Percentiles rank a stretch among this genome's conserved stretches.
Evolutionary conservation across 2,888 invertebrate genomes (phyloP).

Genomic region (Papilio gigon): DNA sequence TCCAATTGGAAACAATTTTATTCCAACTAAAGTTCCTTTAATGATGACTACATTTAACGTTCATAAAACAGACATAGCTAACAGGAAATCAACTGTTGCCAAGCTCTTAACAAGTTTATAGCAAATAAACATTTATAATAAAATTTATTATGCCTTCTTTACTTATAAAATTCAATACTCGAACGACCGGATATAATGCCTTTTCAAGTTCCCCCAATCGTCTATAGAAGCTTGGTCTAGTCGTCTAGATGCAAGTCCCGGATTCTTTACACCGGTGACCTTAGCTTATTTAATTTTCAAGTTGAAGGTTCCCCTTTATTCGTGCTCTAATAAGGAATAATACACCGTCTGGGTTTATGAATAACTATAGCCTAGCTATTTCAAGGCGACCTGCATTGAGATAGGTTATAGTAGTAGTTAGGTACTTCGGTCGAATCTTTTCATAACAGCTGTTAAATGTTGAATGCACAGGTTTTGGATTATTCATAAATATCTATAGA

Average conservation of each 20-base stretch:
- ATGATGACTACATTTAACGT: too few relatives aligned
- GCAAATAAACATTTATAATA: constrained; percentile 13
- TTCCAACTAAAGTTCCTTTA: not conserved
- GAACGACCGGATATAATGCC: constrained; percentile 50
- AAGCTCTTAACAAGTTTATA: not conserved
- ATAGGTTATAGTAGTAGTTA: constrained; percentile 77
- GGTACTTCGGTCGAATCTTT: constrained; percentile 62
- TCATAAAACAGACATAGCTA: not conserved
- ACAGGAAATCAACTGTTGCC: constrained; percentile 1
- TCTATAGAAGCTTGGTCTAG: constrained; percentile 60
- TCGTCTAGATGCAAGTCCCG: constrained; percentile 71
- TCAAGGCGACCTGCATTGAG: constrained; percentile 73
- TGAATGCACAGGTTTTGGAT: constrained; percentile 49
- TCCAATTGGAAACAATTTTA: not conserved
- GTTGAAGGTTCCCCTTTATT: constrained; percentile 77
- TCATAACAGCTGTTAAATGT: constrained; percentile 66
- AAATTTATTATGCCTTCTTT: constrained; percentile 11
- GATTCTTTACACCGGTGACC: constrained; percentile 66
- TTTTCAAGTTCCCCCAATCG: constrained; percentile 57
- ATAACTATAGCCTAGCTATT: constrained; percentile 68
- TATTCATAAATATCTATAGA: too few relatives aligned
- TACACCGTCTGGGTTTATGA: constrained; percentile 63
- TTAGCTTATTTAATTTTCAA: constrained; percentile 75
- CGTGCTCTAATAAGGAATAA: constrained; percentile 60
- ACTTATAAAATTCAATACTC: constrained; percentile 40